phyloP scores from a whole-genome alignment of 1,140 invertebrate species.

The Elymnias hypermnestra region DNA sequence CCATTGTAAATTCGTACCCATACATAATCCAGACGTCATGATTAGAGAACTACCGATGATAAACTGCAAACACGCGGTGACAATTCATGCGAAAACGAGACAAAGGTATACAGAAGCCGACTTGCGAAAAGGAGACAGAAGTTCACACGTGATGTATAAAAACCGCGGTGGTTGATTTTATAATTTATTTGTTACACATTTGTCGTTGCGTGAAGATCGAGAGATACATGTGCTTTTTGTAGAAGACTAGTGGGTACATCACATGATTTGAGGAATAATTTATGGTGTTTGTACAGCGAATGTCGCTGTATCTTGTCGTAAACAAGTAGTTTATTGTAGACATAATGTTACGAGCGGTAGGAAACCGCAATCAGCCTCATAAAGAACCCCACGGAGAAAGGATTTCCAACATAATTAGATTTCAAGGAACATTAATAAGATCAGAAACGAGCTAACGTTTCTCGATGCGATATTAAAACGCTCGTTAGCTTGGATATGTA shows the following conservation, averaged over 20 bases:
- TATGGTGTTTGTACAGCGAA: constrained; percentile 65
- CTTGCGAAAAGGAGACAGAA: constrained; percentile 31
- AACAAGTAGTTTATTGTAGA: constrained; percentile 49
- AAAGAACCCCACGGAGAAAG: constrained; percentile 28
- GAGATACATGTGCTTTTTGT: constrained; percentile 73
- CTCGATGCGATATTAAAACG: constrained; percentile 15
- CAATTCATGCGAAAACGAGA: constrained; percentile 50
- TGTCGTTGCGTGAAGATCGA: constrained; percentile 73
- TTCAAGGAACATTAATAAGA: constrained; percentile 26
- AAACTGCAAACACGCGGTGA: constrained; percentile 53
- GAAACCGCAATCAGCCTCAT: constrained; percentile 36
- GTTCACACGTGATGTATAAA: constrained; percentile 56
- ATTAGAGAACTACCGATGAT: constrained; percentile 57
- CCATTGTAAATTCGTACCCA: constrained; percentile 48
- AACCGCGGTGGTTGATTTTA: constrained; percentile 69
- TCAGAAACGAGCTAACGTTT: constrained; percentile 23
- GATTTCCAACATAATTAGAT: constrained; percentile 27
- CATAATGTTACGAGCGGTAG: constrained; percentile 43
- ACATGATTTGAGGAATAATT: constrained; percentile 72
- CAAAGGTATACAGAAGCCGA: constrained; percentile 18
- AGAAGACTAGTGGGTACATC: constrained; percentile 58
- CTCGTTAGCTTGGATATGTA: constrained; percentile 11
- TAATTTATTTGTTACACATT: constrained; percentile 76
- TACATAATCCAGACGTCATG: constrained; percentile 65
- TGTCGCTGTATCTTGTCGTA: constrained; percentile 47